Evolutionary conservation across 2,888 invertebrate species (phyloP), one percentile per base, ranked within the genome.

Genomic region (Trichopoda pennipes): DNA sequence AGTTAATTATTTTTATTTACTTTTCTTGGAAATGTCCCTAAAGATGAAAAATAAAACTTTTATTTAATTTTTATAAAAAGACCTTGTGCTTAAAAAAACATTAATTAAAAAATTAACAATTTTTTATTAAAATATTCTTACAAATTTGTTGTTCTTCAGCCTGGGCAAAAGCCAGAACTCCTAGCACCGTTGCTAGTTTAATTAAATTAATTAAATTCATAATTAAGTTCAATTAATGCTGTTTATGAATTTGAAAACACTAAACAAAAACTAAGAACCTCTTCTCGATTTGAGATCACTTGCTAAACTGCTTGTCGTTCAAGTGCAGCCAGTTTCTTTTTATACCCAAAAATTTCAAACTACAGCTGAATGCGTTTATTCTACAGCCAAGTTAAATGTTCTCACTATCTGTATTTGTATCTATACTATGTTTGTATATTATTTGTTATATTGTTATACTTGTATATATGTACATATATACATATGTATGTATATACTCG

Each of bases 131-230:
- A 53, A 23, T n/a, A 75, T 49, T 61, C 85, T 83, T 85, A 86
- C 86, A 86, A 47, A 85, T 85, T 66, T 83, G 83, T 53, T 85
- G 83, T 53, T 85, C 85, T 23, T 85, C 85, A 35, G 80, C 80
- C 28, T 80, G 82, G 16, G 77, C 81, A 23, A 74, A 21, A 23
- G 82, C 80, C 38, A 83, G 32, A 55, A 84, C 61, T 51, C 85
- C 85, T 44, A 85, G 63, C 53, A 86, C 74, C 12, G 80, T 28
- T 55, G 79, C 72, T 47, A 85, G 78, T 64, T 75, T 79, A 55
- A 82, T 17, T 35, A 80, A 47, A 10, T 74, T 68, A 68, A 68
- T 73, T 63, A 80, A 49, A 23, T 23, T 60, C 79, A 80, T 80
- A 49, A 49, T 73, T 53, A 23, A 60, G n/a, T 75, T 66, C 21